Conservation (phyloP, 2,888 invertebrate species). For the Aethes cnicana region DNA sequence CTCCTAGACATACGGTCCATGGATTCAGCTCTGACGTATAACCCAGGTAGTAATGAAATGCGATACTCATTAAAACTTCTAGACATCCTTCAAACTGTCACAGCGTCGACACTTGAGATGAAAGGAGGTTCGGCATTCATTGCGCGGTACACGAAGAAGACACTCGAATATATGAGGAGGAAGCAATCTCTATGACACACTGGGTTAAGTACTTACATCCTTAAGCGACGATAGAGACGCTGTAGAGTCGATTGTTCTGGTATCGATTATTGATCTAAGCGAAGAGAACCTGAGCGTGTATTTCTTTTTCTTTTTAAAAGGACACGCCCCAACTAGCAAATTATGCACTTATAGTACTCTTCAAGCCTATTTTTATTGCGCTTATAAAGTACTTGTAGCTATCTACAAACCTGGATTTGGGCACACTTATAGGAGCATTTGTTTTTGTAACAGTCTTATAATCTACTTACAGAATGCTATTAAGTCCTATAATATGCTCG, state of each 20-base stretch:
- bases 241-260: background rate
- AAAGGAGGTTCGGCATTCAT: conserved; percentile 36
- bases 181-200: conserved; percentile 1
- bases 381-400: no score
- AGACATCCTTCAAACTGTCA: conserved; percentile 36
- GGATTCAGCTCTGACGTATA: conserved; percentile 17
- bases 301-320: no score
- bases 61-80: conserved; percentile 51
- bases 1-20: background rate
- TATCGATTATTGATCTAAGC: no score
- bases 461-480: no score
- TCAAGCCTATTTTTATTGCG: no score
- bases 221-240: background rate
- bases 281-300: no score
- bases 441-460: no score
- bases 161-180: background rate
- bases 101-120: conserved; percentile 4
- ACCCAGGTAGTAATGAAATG: conserved; percentile 40
- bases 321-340: no score
- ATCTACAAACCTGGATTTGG: no score
- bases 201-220: background rate
- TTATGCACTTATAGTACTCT: no score
- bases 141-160: conserved; percentile 34
- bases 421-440: no score
- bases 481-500: no score